Evolutionary conservation across 2,888 invertebrate genomes (phyloP), one percentile per base, ranked within the genome.

Genomic region (Hipparchia semele): DNA sequence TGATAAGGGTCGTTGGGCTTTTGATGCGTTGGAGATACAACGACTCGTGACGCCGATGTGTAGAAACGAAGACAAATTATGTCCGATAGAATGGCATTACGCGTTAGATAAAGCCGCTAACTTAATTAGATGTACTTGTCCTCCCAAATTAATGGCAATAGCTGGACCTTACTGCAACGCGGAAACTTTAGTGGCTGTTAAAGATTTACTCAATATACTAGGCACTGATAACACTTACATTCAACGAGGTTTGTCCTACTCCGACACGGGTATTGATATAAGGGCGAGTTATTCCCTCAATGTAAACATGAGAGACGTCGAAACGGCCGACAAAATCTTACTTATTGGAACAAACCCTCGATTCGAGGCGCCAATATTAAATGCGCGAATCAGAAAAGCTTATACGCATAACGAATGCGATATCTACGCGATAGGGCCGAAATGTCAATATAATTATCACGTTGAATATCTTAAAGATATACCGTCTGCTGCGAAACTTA

Each of bases 271-370:
- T 6, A 74, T 78, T 33, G 93, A 93, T 77, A 73, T 94, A 7
- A 83, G 91, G 81, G 83, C 86, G 67, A 88, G 81, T n/a, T 94
- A 92, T 84, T 88, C 86, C 7, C 76, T 92, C 3, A 90, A 88
- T 76, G 77, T 88, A 84, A 96, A 96, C 59, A 95, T 99, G 77
- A 99, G 99, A 90, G 97, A 99, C 81, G 79, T 92, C 46, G 80
- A 79, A 23, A 77, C 81, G 68, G 98, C 99, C 13, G 99, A 99
- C 91, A 95, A 96, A 76, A 96, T 99, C 74, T 87, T 99, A 45
- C 92, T 99, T 58, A 95, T 99, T 74, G 99, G 99, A 65, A 99
- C 99, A 2, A 99, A 99, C 94, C 99, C 99, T 2, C 95, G 99
- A 78, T 99, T 97, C 86, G 99, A 99, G 92, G 99, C 99, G 10